A percentile compares a stretch with the other conserved stretches of the same genome.
phyloP scores from a whole-genome alignment of 2,888 invertebrate genomes.

The Acleris laterana region DNA sequence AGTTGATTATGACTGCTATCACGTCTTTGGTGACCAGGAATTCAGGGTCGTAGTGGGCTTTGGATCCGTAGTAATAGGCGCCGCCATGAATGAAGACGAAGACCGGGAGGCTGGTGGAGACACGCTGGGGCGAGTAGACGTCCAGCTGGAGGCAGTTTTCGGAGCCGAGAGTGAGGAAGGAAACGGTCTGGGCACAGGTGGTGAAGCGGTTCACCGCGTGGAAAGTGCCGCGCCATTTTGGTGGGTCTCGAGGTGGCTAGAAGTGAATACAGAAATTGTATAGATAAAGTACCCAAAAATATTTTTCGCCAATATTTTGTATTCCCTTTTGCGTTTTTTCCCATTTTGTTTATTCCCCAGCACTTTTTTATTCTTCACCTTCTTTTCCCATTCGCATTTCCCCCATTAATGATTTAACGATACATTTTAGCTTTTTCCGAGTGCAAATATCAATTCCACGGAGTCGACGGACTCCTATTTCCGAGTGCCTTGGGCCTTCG shows the following conservation, averaged over 20 bases:
- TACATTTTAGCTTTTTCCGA: too few species aligned
- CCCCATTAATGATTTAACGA: too few species aligned
- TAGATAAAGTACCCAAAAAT: neutral
- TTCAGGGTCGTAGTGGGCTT: slow-evolving; percentile 72
- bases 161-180: slow-evolving; percentile 55
- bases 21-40: slow-evolving; percentile 69
- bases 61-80: slow-evolving; percentile 72
- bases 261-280: slow-evolving; percentile 37
- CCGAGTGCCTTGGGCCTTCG: too few species aligned
- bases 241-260: slow-evolving; percentile 62
- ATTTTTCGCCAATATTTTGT: too few species aligned
- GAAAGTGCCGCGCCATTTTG: slow-evolving; percentile 61
- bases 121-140: slow-evolving; percentile 60
- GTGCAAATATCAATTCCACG: too few species aligned
- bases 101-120: slow-evolving; percentile 58
- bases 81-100: slow-evolving; percentile 75
- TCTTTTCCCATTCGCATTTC: too few species aligned
- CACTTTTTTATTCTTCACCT: too few species aligned
- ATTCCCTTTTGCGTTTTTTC: too few species aligned
- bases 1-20: slow-evolving; percentile 68
- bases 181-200: slow-evolving; percentile 63
- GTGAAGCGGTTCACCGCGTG: slow-evolving; percentile 57
- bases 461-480: too few species aligned
- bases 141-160: slow-evolving; percentile 73
- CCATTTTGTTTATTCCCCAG: too few species aligned